Evolutionary conservation across 2,888 invertebrate species (phyloP).

Genomic region (Meandrusa payeni): DNA sequence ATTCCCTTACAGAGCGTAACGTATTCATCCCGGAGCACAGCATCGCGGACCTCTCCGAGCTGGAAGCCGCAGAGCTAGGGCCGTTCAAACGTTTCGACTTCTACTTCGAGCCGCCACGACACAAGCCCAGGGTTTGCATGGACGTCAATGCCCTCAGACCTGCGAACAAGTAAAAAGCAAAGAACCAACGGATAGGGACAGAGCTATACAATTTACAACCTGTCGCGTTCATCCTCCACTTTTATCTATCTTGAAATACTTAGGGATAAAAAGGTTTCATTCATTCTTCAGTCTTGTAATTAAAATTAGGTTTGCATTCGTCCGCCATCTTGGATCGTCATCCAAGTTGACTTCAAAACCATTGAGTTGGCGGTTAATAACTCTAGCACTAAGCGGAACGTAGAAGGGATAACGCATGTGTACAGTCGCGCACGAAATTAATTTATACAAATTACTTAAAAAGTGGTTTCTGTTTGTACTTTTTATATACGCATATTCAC

Average conservation of each 20-base stretch:
- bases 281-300: no score
- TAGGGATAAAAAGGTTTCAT: no score
- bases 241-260: no score
- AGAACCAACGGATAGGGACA: not conserved
- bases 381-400: no score
- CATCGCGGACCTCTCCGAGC: constrained; percentile 87
- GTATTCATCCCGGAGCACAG: constrained; percentile 90
- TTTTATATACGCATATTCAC: no score
- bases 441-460: no score
- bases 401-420: no score
- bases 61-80: constrained; percentile 91
- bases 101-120: constrained; percentile 89
- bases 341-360: not conserved
- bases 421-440: no score
- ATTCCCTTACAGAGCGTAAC: constrained; percentile 64
- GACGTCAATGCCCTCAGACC: constrained; percentile 46
- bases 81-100: constrained; percentile 93
- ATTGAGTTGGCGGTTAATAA: constrained; percentile 1
- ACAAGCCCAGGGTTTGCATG: constrained; percentile 78
- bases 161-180: constrained; percentile 31
- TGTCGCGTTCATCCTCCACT: no score
- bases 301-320: not conserved
- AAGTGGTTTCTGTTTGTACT: no score
- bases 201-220: not conserved
- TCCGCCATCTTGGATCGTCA: not conserved